Evolutionary conservation across 1,140 invertebrate species (phyloP).

Genomic region (Spodoptera litura): DNA sequence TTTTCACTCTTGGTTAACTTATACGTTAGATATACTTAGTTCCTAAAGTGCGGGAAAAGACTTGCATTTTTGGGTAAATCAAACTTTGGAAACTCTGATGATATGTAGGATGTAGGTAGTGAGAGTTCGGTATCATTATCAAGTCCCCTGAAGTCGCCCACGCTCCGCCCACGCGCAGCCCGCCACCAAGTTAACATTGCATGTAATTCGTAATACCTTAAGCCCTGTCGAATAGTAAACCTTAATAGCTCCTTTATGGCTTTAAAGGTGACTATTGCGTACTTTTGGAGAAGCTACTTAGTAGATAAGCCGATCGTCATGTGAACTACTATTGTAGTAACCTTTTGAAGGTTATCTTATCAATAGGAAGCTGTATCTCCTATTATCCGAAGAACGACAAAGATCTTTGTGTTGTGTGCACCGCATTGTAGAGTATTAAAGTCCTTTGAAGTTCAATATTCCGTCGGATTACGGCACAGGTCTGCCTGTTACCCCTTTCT

Average conservation of each 20-base stretch:
- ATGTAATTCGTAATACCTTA: background rate
- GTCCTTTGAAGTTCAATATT: no score
- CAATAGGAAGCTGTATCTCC: no score
- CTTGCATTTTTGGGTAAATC: background rate
- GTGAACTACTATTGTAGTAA: no score
- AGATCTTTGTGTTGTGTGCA: no score
- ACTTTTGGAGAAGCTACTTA: background rate
- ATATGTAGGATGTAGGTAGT: background rate
- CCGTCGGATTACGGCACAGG: no score
- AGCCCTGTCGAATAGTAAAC: background rate
- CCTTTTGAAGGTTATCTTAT: no score
- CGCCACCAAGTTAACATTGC: background rate
- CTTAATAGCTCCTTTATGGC: conserved; percentile 7
- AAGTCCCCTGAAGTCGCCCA: conserved; percentile 5
- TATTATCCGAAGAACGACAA: no score
- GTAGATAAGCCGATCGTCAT: conserved; percentile 8
- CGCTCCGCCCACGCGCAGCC: background rate
- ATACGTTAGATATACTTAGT: no score
- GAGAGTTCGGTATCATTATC: background rate
- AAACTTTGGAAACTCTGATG: background rate
- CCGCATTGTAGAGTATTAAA: no score
- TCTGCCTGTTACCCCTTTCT: no score
- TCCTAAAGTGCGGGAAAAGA: no score
- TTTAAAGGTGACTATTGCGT: background rate
- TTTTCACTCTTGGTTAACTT: no score